phyloP scores from a whole-genome alignment of 2,797 vertebrate genomes.

The Leucoraja ocellata region DNA sequence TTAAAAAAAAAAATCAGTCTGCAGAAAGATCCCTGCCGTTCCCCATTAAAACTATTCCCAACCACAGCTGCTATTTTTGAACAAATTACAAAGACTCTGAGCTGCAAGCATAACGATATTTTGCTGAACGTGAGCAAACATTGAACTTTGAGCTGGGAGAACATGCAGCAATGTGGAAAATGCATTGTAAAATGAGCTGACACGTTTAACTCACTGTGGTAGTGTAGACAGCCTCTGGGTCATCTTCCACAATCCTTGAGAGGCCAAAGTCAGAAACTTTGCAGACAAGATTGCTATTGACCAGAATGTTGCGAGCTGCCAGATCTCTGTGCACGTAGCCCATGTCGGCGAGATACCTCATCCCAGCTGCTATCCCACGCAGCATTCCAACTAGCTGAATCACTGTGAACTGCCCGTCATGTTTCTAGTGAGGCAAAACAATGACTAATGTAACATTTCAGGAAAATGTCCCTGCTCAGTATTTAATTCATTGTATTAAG shows the following conservation, averaged over 20 bases:
- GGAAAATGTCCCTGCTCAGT: background rate
- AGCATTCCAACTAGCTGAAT: conserved; percentile 97
- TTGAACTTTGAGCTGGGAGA: background rate
- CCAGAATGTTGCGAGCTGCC: conserved; percentile 92
- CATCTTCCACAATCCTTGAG: conserved; percentile 94
- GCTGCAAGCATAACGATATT: background rate
- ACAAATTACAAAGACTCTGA: background rate
- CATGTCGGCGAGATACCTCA: conserved; percentile 96
- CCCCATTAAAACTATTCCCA: background rate
- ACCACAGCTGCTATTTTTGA: background rate
- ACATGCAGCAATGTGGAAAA: background rate
- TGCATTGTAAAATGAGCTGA: background rate
- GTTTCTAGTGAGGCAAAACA: conserved; percentile 65
- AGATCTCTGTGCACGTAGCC: conserved; percentile 96
- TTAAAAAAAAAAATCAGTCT: background rate
- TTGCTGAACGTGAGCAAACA: background rate
- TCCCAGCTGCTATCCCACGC: conserved; percentile 91
- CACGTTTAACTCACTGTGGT: conserved; percentile 76
- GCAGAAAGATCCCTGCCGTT: background rate
- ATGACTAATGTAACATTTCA: background rate
- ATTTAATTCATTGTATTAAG: background rate
- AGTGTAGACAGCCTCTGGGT: conserved; percentile 95
- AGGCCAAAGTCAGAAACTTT: conserved; percentile 99
- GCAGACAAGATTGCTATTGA: conserved; percentile 98
- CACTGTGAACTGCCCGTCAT: conserved; percentile 94